Base-by-base conservation (phyloP, 2,797 vertebrate genomes). In the Lagocephalus sceleratus region DNA sequence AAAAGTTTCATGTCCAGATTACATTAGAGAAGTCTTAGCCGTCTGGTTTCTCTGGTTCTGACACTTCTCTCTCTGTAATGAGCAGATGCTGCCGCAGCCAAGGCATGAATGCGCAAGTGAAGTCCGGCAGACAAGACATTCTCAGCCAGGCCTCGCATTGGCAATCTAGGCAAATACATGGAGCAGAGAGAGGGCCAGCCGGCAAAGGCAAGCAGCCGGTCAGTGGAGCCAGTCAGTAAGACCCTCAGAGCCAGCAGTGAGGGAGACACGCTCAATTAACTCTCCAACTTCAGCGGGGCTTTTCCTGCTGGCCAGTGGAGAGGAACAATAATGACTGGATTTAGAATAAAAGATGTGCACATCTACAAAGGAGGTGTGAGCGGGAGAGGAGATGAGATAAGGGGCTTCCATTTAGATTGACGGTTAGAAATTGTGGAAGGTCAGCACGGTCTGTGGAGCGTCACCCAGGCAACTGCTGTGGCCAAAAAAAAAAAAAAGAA, bases 311-410 rank as follows among this genome's bases (percentile, higher is more conserved):
- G 86, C 82, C 86, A 85, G 85, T 88, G 84, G 88, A 90, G 88
- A 87, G 88, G 83, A 90, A 88, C 86, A 76, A 87, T 91, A 91
- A 91, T 89, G 83, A 86, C 85, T 78, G 88, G 85, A 88, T 90
- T 91, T 91, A 87, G 89, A 91, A 90, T 90, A 90, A 91, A 90
- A 90, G 88, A 90, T 89, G 87, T 87, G 88, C 83, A 83, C 79
- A 83, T 89, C 89, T 89, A 90, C 83, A 90, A 90, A 88, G 64
- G 66, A 81, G 76, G 75, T 70, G 78, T 73, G 79, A 71, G 76
- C 41, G 60, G 75, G 71, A 68, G 63, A 74, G 79, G 65, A 71
- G 71, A 75, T 66, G 76, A 85, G 86, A 86, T 83, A 86, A 84
- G 81, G 85, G 85, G 63, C 83, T 84, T 78, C 76, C 76, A 70